Conservation (phyloP, 2,888 invertebrate genomes). For the Psylliodes chrysocephalus region DNA sequence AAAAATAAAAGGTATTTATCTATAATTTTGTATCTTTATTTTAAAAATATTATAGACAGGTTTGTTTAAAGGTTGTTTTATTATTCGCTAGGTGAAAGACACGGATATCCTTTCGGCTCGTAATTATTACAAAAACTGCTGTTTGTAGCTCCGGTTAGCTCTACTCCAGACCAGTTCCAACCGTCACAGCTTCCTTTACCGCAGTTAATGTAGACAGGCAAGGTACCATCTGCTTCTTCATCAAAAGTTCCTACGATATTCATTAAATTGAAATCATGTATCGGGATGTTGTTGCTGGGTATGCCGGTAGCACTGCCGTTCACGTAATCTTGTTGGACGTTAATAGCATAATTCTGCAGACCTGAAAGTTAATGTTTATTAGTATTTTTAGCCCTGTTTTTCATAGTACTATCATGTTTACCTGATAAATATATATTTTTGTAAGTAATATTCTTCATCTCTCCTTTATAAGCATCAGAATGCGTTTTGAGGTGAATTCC, state of each 20-base stretch:
- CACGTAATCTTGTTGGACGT: slow-evolving; percentile 45
- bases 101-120: slow-evolving; percentile 34
- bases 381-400: not conserved
- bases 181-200: slow-evolving; percentile 36
- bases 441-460: slow-evolving; percentile 39
- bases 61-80: too few species aligned
- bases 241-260: slow-evolving; percentile 28
- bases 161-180: slow-evolving; percentile 43
- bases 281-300: slow-evolving; percentile 41
- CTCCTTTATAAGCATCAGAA: slow-evolving; percentile 39
- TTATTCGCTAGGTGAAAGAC: not conserved
- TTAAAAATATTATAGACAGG: too few species aligned
- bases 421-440: slow-evolving; percentile 39
- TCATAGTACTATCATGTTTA: slow-evolving; percentile 10
- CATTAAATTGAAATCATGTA: slow-evolving; percentile 33
- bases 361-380: slow-evolving; percentile 27
- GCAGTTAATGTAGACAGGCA: slow-evolving; percentile 41
- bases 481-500: slow-evolving; percentile 46
- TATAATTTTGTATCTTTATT: too few species aligned
- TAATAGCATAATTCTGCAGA: slow-evolving; percentile 43
- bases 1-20: too few species aligned
- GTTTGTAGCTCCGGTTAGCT: slow-evolving; percentile 31
- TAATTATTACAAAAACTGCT: slow-evolving; percentile 35
- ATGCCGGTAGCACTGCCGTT: slow-evolving; percentile 39
- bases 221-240: slow-evolving; percentile 19